Evolutionary conservation across 2,797 vertebrate species (phyloP).

Genomic region (Myripristis murdjan): DNA sequence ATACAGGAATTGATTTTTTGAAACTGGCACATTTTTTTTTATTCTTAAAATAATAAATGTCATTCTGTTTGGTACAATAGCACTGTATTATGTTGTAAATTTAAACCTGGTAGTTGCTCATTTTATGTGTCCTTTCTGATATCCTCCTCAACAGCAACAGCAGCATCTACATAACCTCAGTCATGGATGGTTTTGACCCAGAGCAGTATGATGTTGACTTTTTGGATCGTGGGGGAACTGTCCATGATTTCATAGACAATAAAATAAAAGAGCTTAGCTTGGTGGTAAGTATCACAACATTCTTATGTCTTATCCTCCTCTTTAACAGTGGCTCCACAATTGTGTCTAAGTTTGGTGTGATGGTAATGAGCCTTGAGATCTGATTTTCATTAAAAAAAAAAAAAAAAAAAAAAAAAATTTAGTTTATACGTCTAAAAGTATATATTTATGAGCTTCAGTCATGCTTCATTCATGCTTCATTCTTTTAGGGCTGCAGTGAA

Average conservation of each 20-base stretch:
- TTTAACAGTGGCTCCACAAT: background rate
- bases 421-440: background rate
- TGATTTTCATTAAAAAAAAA: no score
- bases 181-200: background rate
- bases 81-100: no score
- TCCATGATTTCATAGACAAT: background rate
- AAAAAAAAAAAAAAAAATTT: no score
- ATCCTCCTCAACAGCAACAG: background rate
- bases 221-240: background rate
- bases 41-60: no score
- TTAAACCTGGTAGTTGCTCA: no score
- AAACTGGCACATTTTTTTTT: no score
- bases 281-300: background rate
- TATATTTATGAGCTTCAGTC: no score
- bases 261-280: background rate
- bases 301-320: background rate
- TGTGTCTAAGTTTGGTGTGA: background rate
- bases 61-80: no score
- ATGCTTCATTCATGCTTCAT: background rate
- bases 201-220: background rate
- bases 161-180: background rate
- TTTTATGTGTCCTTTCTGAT: no score
- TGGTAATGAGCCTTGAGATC: background rate
- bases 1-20: no score
- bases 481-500: constrained; percentile 61